Evolutionary conservation across 2,888 invertebrate genomes (phyloP).

Genomic region (Limnephilus auricula): DNA sequence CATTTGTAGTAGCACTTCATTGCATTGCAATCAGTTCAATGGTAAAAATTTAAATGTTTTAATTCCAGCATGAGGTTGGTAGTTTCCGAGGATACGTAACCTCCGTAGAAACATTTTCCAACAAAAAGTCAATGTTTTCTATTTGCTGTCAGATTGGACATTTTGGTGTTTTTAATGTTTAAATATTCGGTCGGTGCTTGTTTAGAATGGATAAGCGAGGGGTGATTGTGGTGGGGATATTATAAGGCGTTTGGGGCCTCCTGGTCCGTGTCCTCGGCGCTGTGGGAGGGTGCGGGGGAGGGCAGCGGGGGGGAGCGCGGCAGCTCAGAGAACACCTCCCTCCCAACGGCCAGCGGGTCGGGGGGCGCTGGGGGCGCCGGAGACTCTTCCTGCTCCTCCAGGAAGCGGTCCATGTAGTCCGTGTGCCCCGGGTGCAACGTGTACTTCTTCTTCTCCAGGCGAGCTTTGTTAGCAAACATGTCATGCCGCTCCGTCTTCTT

Average conservation of each 20-base stretch:
- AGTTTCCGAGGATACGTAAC: not conserved
- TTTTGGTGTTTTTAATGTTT: not conserved
- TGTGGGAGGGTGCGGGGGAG: constrained; percentile 69
- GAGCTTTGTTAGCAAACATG: constrained; percentile 90
- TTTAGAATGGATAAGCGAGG: not conserved
- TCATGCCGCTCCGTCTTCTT: constrained; percentile 99
- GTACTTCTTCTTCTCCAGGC: constrained; percentile 95
- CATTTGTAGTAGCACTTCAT: not conserved
- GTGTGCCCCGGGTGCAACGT: constrained; percentile 94
- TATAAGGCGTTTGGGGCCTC: constrained; percentile 67
- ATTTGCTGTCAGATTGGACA: not conserved
- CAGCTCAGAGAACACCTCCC: constrained; percentile 76
- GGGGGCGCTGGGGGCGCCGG: constrained; percentile 69
- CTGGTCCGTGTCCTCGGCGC: constrained; percentile 75
- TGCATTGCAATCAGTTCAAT: no score
- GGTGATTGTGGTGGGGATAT: constrained; percentile 25
- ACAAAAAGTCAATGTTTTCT: not conserved
- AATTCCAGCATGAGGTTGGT: not conserved
- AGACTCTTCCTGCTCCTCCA: constrained; percentile 87
- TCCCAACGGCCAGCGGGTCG: constrained; percentile 75
- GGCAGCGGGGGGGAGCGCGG: constrained; percentile 72
- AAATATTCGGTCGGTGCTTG: not conserved
- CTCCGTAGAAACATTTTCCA: not conserved
- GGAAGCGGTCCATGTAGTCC: constrained; percentile 95
- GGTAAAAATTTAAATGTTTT: not conserved